Evolutionary conservation across 2,797 vertebrate species (phyloP), one percentile per base, ranked within the genome.

Genomic region (Antrozous pallidus): DNA sequence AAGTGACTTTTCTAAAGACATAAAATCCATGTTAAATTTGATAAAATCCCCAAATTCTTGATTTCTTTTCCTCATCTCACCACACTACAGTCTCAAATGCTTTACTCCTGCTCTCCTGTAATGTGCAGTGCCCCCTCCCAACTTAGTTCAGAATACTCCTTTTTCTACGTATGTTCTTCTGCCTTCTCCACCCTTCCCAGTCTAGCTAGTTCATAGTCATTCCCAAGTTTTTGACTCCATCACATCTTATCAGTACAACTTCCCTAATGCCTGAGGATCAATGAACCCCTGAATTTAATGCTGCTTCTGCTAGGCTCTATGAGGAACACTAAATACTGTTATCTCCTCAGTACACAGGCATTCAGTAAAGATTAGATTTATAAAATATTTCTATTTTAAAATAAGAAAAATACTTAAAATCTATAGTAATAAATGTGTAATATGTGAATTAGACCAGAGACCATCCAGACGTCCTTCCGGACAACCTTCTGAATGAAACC

Each of bases 371-470:
- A 5, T 14, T 54, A 8, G 45, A 16, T 73, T 86, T 94, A 47
- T 90, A 40, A 79, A 89, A 63, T 70, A 89, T 33, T 58, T 54
- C 4, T 51, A 51, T 51, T 78, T 71, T 91, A 83, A 73, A n/a
- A 51, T 81, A 47, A 82, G 49, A 83, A 70, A 93, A 82, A 36
- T 71, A 20, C 36, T 94, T 75, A 58, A 82, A 86, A 51, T 61
- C 12, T 31, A 31, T 31, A 61, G 14, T 31, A 61, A 31, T 61
- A 31, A 61, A 61, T 31, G 28, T 10, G 9, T 61, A 31, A 61
- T 61, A 31, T 61, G 28, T 28, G 31, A 31, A 61, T 31, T 61
- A 61, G 58, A 61, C 58, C 5, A 0, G 26, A 61, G 13, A 31
- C 58, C 58, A 14, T 28, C 26, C 58, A 31, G 58, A 31, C 28